Evolutionary conservation across 23 tunicate genomes (phyloP).

Genomic region (Oikopleura albicans): DNA sequence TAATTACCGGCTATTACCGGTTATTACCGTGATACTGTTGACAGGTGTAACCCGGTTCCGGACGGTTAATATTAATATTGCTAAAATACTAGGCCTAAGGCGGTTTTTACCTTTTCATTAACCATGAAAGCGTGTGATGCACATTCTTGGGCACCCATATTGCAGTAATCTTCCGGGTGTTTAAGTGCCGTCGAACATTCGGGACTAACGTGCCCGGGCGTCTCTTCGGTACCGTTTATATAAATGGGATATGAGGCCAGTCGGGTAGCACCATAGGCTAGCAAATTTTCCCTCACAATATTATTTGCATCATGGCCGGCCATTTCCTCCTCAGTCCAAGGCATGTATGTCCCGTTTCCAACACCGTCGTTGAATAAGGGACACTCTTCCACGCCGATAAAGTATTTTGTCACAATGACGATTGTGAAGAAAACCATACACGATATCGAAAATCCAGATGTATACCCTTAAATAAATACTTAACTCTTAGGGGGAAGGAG

Average conservation of each 20-base stretch:
- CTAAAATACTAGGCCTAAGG: no score
- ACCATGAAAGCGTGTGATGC: background rate
- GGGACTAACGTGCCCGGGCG: no score
- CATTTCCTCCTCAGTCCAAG: no score
- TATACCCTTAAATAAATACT: constrained; percentile 25
- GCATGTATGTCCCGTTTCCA: background rate
- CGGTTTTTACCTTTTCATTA: constrained; percentile 10
- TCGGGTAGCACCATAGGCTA: background rate
- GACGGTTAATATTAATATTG: no score
- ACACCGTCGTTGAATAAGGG: background rate
- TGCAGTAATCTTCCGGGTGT: background rate
- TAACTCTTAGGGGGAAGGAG: no score
- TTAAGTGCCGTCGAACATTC: background rate
- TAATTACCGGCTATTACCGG: no score
- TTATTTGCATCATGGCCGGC: background rate
- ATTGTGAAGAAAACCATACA: constrained; percentile 99
- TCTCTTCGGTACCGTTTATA: background rate
- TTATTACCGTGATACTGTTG: no score
- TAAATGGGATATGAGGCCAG: background rate
- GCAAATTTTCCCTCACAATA: background rate
- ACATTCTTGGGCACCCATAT: background rate
- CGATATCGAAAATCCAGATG: constrained; percentile 81
- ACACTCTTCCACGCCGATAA: background rate
- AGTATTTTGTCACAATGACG: constrained; percentile 26
- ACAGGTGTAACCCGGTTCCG: no score